Conservation (phyloP, 2,888 invertebrate genomes). For the Troilus luridus region DNA sequence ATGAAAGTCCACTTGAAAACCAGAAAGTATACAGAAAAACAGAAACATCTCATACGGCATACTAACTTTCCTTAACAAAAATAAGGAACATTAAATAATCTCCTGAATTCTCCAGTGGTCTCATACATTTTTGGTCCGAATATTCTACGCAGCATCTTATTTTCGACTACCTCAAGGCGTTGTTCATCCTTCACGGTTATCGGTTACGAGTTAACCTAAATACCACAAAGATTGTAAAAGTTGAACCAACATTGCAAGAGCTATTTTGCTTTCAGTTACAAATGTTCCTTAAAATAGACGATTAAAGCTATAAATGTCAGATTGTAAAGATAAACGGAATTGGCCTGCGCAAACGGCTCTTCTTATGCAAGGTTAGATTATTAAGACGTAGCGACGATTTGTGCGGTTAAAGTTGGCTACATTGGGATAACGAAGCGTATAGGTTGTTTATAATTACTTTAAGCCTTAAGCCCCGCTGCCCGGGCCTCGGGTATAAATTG, state of each 20-base stretch:
- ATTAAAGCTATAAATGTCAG: neutral
- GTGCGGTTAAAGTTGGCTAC: slow-evolving; percentile 28
- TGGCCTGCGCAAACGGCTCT: neutral
- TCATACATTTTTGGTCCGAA: too few relatives aligned
- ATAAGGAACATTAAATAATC: too few relatives aligned
- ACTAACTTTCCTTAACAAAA: too few relatives aligned
- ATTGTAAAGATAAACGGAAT: neutral
- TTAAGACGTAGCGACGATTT: slow-evolving; percentile 19
- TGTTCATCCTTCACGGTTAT: too few relatives aligned
- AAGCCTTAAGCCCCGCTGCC: slow-evolving; percentile 50
- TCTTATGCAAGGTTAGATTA: slow-evolving; percentile 19
- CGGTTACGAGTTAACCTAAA: too few relatives aligned
- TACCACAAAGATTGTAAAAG: neutral
- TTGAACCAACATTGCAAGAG: neutral
- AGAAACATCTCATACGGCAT: too few relatives aligned
- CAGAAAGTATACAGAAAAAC: too few relatives aligned
- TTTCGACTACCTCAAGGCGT: too few relatives aligned
- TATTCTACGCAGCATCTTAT: too few relatives aligned
- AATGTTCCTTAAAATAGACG: neutral
- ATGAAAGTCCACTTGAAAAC: too few relatives aligned
- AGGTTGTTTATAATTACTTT: slow-evolving; percentile 52
- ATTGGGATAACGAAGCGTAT: slow-evolving; percentile 44
- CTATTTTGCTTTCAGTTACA: neutral
- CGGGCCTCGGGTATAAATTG: slow-evolving; percentile 50
- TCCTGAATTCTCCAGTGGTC: too few relatives aligned